Evolutionary conservation across 2,888 invertebrate species (phyloP), one percentile per base, ranked within the genome.

Genomic region (Ormyrus rosae): DNA sequence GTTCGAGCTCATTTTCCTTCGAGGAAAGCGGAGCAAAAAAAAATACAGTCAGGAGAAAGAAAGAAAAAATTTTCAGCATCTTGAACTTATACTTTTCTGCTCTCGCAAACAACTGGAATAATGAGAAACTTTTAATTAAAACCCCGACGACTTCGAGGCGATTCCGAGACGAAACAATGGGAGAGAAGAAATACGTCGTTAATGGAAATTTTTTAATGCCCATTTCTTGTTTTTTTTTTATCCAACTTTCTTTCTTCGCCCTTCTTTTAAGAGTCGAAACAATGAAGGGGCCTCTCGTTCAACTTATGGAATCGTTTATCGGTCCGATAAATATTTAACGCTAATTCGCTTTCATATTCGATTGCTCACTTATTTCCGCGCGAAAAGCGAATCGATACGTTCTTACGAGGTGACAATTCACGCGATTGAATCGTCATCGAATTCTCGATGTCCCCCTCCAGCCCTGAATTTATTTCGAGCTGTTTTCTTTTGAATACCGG

Each of bases 101-200:
- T 45, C 65, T 80, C 55, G 84, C 83, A 86, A 87, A 88, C 86
- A 87, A 86, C 85, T 86, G 85, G 85, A 86, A 87, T 87, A 88
- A 88, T 88, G 86, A 87, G 86, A 88, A 88, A 88, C 87, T 88
- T 88, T 88, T 88, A 88, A 88, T 88, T 88, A 88, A 88, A 88
- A 87, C 85, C 85, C 85, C 83, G 85, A 81, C 83, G 84, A 85
- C 83, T 85, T 83, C 84, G 78, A 83, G 83, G 84, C 84, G 86
- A 84, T 86, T 83, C 83, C 81, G 82, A 78, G 80, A 78, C 83
- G 82, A 83, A 85, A 86, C 85, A 85, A 86, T 85, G 84, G 80
- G n/a, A 83, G 82, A 84, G 83, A 84, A 85, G 85, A 85, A 86
- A 87, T 86, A 84, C 72, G 86, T 84, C 84, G 85, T 86, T 86